Base-by-base conservation (phyloP, 1,140 invertebrate genomes). In the Drosophila bifasciata region DNA sequence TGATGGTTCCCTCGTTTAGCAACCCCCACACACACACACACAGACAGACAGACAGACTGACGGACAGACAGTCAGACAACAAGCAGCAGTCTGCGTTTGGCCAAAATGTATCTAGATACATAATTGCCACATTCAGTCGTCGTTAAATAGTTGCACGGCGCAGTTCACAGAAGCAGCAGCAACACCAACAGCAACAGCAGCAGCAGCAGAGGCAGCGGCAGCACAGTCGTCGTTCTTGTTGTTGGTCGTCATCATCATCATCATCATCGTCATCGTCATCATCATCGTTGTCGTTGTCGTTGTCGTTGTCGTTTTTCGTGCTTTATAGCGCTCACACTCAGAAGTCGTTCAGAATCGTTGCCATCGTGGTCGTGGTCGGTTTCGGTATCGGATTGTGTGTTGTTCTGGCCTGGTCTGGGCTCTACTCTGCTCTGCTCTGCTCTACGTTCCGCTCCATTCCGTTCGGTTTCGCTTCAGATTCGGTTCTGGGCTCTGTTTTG, bases 111-210 rank as follows among this genome's bases (percentile, higher is more conserved):
- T 90, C 89, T 91, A 91, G 89, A 90, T 91, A 90, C 89, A 91
- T 91, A 91, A 91, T 91, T 91, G 89, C 89, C 89, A 89, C 89
- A 91, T 89, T 91, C 89, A 91, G 89, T 91, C 89, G 89, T 91
- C 79, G 89, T 91, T 91, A 90, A 91, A 91, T 91, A 91, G 89
- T 91, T 90, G 89, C 86, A 91, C 89, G 89, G 79, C 89, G 79
- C 89, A 91, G 89, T 90, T 85, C 89, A 83, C 62, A 77, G 58
- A 68, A 25, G 52, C 69, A 60, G 67, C 46, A 43, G 7, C 39
- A 36, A 46, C 56, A 39, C 28, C 60, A 59, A 44, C 60, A 50
- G 17, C 57, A 73, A 8, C 52, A 71, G 36, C 52, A 57, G 5
- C 61, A 58, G 45, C 15, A 32, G 9, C 50, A 69, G 40, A 45